Conservation (phyloP, 2,888 invertebrate species). For the Amphiduros pacificus region DNA sequence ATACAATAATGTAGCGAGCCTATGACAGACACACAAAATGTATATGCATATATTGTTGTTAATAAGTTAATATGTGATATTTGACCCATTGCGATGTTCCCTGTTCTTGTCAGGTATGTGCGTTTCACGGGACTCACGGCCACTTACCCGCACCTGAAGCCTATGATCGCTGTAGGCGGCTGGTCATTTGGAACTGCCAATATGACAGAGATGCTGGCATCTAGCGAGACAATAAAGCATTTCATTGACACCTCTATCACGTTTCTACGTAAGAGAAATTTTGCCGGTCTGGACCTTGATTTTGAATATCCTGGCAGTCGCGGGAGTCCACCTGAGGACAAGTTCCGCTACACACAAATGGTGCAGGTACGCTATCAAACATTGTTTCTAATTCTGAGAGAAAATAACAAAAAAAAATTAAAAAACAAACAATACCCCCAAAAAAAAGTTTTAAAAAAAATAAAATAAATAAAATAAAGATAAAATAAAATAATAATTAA, state of each 20-base stretch:
- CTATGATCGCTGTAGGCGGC: conserved; percentile 83
- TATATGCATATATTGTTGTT: too few relatives aligned
- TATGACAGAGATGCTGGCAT: conserved; percentile 44
- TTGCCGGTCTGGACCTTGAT: conserved; percentile 85
- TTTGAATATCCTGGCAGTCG: conserved; percentile 83
- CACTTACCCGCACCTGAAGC: conserved; percentile 70
- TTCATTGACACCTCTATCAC: conserved; percentile 40
- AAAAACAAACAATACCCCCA: too few relatives aligned
- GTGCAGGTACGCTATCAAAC: conserved; percentile 34
- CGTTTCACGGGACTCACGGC: conserved; percentile 20
- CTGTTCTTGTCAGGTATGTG: conserved; percentile 27
- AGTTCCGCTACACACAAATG: conserved; percentile 37
- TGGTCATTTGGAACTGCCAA: conserved; percentile 87
- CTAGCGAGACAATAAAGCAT: conserved; percentile 32
- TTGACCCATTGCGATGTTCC: too few relatives aligned
- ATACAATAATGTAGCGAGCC: too few relatives aligned
- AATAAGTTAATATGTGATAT: too few relatives aligned
- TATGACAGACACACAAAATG: too few relatives aligned
- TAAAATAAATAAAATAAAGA: too few relatives aligned
- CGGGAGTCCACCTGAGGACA: conserved; percentile 49
- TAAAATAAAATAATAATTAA: too few relatives aligned
- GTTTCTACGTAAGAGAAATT: conserved; percentile 63
- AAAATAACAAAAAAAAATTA: too few relatives aligned
- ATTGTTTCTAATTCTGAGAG: too few relatives aligned
- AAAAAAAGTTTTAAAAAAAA: too few relatives aligned